phyloP scores from a whole-genome alignment of 2,888 invertebrate genomes.

The Athalia cordata region DNA sequence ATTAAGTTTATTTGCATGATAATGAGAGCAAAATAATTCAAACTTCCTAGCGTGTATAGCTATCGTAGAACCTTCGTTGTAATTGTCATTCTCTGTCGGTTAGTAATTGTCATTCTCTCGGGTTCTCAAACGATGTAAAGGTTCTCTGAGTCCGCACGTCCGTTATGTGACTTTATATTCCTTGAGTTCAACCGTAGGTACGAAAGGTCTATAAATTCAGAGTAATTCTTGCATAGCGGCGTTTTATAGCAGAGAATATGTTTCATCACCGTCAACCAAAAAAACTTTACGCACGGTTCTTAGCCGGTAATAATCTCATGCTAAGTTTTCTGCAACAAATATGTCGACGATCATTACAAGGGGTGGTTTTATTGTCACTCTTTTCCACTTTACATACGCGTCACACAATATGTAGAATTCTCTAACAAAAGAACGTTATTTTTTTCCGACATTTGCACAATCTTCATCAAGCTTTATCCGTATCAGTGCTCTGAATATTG shows the following conservation, averaged over 20 bases:
- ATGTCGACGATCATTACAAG: no score
- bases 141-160: neutral
- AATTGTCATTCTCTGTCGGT: constrained; percentile 11
- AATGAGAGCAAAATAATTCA: constrained; percentile 17
- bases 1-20: constrained; percentile 20
- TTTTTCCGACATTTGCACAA: no score
- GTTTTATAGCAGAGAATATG: neutral
- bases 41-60: neutral
- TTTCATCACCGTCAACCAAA: no score
- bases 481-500: no score
- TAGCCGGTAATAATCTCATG: no score
- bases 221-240: neutral
- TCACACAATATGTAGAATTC: no score
- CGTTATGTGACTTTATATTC: neutral
- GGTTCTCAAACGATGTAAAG: neutral
- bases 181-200: neutral
- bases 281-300: neutral
- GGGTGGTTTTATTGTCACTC: no score
- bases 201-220: neutral
- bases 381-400: no score
- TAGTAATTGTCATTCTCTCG: neutral
- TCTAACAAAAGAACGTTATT: no score
- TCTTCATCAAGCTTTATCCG: no score
- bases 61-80: neutral
- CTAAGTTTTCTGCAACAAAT: no score